Evolutionary conservation across 53 echinoderm and acorn worm genomes (phyloP).

Genomic region (Luidia sarsii): DNA sequence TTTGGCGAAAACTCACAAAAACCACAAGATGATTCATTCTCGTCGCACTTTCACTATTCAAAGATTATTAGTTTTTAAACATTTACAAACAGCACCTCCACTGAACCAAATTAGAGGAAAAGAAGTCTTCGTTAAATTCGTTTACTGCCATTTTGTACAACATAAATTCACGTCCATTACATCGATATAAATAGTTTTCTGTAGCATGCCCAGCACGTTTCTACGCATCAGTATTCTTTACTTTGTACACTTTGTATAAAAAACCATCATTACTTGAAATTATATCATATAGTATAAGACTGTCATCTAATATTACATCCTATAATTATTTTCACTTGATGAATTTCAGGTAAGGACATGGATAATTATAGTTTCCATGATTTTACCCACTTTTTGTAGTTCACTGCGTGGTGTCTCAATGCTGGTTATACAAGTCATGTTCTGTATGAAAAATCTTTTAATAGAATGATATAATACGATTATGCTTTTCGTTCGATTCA

Average conservation of each 20-base stretch:
- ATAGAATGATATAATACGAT: too few relatives aligned
- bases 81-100: slow-evolving; percentile 38
- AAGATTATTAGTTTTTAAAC: neutral
- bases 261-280: neutral
- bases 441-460: too few relatives aligned
- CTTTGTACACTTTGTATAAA: slow-evolving; percentile 41
- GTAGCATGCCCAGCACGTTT: slow-evolving; percentile 58
- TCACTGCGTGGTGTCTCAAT: too few relatives aligned
- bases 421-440: too few relatives aligned
- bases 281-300: too few relatives aligned
- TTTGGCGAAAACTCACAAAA: too few relatives aligned
- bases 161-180: too few relatives aligned
- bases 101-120: slow-evolving; percentile 19
- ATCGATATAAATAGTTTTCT: slow-evolving; percentile 25
- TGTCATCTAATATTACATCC: neutral
- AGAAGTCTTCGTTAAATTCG: neutral
- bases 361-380: too few relatives aligned
- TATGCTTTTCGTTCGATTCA: too few relatives aligned
- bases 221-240: neutral
- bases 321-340: neutral
- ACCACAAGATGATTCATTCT: too few relatives aligned
- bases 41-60: too few relatives aligned
- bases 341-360: neutral
- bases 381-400: too few relatives aligned
- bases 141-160: neutral